Conservation (phyloP, 2,113 vertebrate species). For the Amblyopsis rosae region DNA sequence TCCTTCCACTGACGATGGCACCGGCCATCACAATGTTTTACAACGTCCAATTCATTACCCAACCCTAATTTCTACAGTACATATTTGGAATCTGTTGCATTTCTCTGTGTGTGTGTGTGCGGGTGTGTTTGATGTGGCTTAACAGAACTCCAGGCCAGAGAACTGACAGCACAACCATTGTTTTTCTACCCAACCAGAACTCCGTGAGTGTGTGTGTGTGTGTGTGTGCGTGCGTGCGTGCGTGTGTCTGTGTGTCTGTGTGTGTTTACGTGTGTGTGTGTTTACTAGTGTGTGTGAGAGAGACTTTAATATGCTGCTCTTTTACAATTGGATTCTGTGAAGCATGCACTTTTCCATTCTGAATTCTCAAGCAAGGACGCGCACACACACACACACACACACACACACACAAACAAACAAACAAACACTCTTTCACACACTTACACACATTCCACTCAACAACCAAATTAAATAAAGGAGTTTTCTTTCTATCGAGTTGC, state of each 20-base stretch:
- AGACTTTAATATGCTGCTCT: not conserved
- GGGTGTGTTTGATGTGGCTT: too few species aligned
- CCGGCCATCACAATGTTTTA: too few species aligned
- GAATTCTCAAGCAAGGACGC: not conserved
- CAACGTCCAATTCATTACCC: too few species aligned
- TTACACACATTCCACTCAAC: conserved; percentile 10
- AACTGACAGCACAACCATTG: too few species aligned
- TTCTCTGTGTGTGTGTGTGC: too few species aligned
- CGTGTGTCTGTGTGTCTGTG: not conserved
- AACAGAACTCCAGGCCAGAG: too few species aligned
- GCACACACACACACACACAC: conserved; percentile 1
- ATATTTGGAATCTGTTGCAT: too few species aligned
- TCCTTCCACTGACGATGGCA: too few species aligned
- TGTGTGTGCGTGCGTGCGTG: too few species aligned
- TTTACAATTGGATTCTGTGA: not conserved
- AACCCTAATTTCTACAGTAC: too few species aligned
- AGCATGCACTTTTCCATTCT: not conserved
- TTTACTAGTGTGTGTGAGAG: not conserved
- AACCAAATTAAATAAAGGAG: conserved; percentile 33
- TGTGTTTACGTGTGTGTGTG: not conserved
- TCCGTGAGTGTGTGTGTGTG: not conserved
- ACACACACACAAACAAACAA: not conserved
- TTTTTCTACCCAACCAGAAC: too few species aligned
- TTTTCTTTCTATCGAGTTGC: conserved; percentile 33
- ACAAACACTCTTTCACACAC: not conserved